Evolutionary conservation across 1,140 invertebrate genomes (phyloP).

Genomic region (Centruroides sculpturatus): DNA sequence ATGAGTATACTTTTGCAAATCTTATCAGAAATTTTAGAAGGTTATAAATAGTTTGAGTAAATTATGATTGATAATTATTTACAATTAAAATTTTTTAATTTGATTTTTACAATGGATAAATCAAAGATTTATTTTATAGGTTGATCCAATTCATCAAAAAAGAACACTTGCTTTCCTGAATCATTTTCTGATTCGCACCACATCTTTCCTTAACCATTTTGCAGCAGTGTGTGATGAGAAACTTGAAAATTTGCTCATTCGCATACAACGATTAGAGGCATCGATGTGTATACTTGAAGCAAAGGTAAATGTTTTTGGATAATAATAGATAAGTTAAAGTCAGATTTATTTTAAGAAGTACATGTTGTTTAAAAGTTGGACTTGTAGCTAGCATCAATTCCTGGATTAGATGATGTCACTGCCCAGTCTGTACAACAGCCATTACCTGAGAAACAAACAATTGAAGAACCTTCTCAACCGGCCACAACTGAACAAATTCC

Average conservation of each 20-base stretch:
- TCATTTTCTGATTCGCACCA: slow-evolving; percentile 72
- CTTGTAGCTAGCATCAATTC: slow-evolving; percentile 51
- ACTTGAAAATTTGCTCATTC: slow-evolving; percentile 60
- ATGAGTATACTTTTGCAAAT: no score
- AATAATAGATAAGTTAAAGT: neutral
- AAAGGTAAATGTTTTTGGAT: slow-evolving; percentile 43
- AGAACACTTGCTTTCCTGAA: slow-evolving; percentile 81
- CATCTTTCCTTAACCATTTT: slow-evolving; percentile 79
- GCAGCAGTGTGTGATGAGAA: slow-evolving; percentile 67
- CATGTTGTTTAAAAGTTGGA: no score
- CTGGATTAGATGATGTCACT: slow-evolving; percentile 39
- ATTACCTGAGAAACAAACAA: neutral
- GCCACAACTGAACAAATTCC: neutral
- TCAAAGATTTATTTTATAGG: slow-evolving; percentile 26
- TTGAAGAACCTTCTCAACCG: neutral
- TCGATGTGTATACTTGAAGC: slow-evolving; percentile 70
- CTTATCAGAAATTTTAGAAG: no score
- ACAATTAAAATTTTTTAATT: neutral
- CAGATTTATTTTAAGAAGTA: neutral
- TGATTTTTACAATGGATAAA: neutral
- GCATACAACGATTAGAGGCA: slow-evolving; percentile 67
- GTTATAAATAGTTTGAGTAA: no score
- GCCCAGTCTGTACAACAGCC: slow-evolving; percentile 5
- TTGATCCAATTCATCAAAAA: slow-evolving; percentile 67
- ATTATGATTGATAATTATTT: no score